Percentiles rank a stretch among this genome's conserved stretches.
Evolutionary conservation across 1,140 invertebrate species (phyloP).

Genomic region (Thaumetopoea pityocampa): DNA sequence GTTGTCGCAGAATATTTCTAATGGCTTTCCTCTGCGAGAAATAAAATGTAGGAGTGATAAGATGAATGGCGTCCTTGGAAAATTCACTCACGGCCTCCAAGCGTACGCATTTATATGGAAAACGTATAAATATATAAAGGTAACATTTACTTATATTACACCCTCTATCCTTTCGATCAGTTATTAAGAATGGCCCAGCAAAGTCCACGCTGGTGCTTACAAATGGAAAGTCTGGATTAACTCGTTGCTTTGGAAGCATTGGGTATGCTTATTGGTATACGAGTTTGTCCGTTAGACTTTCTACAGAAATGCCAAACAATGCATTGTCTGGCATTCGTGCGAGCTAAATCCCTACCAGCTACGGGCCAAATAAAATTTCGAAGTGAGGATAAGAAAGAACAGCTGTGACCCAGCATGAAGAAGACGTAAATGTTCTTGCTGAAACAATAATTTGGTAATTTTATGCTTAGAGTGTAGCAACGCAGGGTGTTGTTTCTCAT

Average conservation of each 20-base stretch:
- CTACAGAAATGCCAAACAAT: background rate
- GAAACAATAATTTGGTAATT: slow-evolving; percentile 44
- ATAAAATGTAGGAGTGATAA: slow-evolving; percentile 18
- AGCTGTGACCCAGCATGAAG: slow-evolving; percentile 48
- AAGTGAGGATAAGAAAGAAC: slow-evolving; percentile 25
- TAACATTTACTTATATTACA: slow-evolving; percentile 35
- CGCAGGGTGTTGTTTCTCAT: slow-evolving; percentile 55
- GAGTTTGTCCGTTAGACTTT: slow-evolving; percentile 2
- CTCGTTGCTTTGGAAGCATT: slow-evolving; percentile 26
- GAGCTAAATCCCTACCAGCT: slow-evolving; percentile 22
- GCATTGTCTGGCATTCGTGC: slow-evolving; percentile 6
- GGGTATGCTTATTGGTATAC: slow-evolving; percentile 14
- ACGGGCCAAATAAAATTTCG: slow-evolving; percentile 35
- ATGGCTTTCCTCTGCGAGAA: slow-evolving; percentile 15
- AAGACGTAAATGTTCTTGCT: slow-evolving; percentile 33
- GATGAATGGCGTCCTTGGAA: slow-evolving; percentile 20
- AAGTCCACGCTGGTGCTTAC: slow-evolving; percentile 32
- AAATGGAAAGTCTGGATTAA: slow-evolving; percentile 22
- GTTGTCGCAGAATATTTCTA: slow-evolving; percentile 20
- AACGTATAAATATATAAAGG: slow-evolving; percentile 33
- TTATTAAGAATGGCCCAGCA: slow-evolving; percentile 25
- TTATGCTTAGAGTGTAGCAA: slow-evolving; percentile 46
- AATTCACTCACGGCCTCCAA: slow-evolving; percentile 34
- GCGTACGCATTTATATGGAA: slow-evolving; percentile 39
- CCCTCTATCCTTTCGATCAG: slow-evolving; percentile 25